Percentiles rank a stretch among this genome's conserved stretches.
Evolutionary conservation across 2,888 invertebrate genomes (phyloP).

Genomic region (Callinectes sapidus): DNA sequence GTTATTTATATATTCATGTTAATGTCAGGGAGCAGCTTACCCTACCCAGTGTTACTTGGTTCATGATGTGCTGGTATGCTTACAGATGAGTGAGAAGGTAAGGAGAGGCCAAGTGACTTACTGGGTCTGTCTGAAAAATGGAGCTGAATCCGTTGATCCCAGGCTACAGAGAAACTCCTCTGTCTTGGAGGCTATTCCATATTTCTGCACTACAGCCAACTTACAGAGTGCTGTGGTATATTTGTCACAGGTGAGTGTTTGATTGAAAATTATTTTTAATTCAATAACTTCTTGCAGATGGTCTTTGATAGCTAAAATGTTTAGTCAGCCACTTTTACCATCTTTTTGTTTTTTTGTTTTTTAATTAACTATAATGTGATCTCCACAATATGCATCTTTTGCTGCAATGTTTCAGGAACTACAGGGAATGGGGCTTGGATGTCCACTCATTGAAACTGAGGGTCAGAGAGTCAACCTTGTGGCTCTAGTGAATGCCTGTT

Average conservation of each 20-base stretch:
- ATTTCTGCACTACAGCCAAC: conserved; percentile 66
- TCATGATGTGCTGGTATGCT: neutral
- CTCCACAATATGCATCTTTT: neutral
- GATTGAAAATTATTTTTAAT: neutral
- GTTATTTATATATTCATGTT: neutral
- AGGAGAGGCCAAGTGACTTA: conserved; percentile 49
- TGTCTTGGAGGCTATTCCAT: conserved; percentile 47
- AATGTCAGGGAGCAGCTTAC: neutral
- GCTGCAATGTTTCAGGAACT: conserved; percentile 59
- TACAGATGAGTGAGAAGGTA: conserved; percentile 59
- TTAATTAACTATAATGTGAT: neutral
- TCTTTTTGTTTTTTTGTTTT: neutral
- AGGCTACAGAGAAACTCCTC: conserved; percentile 48
- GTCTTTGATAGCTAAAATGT: neutral
- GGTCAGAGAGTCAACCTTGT: conserved; percentile 64
- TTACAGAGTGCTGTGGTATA: conserved; percentile 67
- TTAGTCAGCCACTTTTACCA: neutral
- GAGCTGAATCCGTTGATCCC: conserved; percentile 1
- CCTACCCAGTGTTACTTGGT: neutral
- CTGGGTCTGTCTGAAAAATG: conserved; percentile 43
- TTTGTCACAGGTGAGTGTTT: conserved; percentile 63
- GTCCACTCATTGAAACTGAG: conserved; percentile 57
- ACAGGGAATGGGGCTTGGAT: conserved; percentile 61
- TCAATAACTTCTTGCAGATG: neutral
- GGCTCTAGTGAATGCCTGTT: conserved; percentile 67